phyloP scores from a whole-genome alignment of 2,797 vertebrate genomes.

The Nannoperca australis region DNA sequence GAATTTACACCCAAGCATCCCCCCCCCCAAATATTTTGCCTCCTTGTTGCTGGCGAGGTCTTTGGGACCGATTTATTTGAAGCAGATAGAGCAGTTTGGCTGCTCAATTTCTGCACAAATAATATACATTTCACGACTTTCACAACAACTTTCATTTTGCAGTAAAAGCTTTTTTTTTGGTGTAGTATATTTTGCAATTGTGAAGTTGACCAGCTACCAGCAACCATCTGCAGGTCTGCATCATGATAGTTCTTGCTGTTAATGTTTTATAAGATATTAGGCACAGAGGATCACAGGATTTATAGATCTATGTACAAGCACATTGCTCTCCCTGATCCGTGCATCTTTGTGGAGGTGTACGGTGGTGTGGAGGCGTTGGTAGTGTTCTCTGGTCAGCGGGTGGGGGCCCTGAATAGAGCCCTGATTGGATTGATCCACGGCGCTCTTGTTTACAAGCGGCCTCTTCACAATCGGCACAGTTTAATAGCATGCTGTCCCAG shows the following conservation, averaged over 20 bases:
- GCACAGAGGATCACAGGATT: conserved; percentile 14
- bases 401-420: conserved; percentile 66
- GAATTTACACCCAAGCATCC: background rate
- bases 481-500: conserved; percentile 84
- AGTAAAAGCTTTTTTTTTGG: background rate
- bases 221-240: background rate
- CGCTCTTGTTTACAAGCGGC: conserved; percentile 82
- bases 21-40: background rate
- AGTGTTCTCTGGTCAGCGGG: conserved; percentile 51
- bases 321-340: conserved; percentile 10
- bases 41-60: background rate
- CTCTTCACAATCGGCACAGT: conserved; percentile 80
- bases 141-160: background rate
- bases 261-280: conserved; percentile 24
- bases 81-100: background rate
- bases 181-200: background rate
- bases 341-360: conserved; percentile 32
- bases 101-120: background rate
- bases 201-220: conserved; percentile 7
- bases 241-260: background rate
- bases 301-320: conserved; percentile 12
- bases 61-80: background rate
- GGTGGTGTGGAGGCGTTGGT: conserved; percentile 29
- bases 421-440: conserved; percentile 87
- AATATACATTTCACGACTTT: background rate